phyloP scores from a whole-genome alignment of 2,888 invertebrate genomes.

The Lissocephala sabroskyi region DNA sequence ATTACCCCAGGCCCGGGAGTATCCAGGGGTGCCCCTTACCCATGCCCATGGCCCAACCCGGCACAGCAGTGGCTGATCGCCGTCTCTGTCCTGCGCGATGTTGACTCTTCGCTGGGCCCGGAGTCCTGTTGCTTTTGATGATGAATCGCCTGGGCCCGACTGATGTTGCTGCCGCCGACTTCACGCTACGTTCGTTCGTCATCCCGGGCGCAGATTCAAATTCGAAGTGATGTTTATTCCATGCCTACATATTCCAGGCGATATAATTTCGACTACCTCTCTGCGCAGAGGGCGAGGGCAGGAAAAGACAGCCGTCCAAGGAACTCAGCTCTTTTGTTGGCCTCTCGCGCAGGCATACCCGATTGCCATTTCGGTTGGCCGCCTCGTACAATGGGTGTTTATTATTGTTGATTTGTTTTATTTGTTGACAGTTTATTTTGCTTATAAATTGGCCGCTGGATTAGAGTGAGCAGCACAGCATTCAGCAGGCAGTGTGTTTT shows the following conservation, averaged over 20 bases:
- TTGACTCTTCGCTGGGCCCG: conserved; percentile 12
- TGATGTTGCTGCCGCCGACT: too few species aligned
- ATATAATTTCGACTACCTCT: conserved; percentile 43
- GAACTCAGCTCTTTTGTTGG: too few species aligned
- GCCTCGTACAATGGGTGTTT: conserved; percentile 54
- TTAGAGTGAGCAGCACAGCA: conserved; percentile 26
- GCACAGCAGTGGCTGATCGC: conserved; percentile 13
- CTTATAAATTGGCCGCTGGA: conserved; percentile 51
- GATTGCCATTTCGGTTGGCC: too few species aligned
- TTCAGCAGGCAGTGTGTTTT: conserved; percentile 10
- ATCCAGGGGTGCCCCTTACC: too few species aligned
- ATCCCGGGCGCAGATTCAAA: conserved; percentile 58
- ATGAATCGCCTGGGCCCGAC: conserved; percentile 50
- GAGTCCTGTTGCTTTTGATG: conserved; percentile 65
- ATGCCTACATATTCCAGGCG: conserved; percentile 64
- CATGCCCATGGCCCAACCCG: conserved; percentile 28
- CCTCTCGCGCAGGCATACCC: too few species aligned
- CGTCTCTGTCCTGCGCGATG: not conserved
- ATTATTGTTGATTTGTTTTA: conserved; percentile 65
- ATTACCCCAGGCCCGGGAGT: conserved; percentile 13
- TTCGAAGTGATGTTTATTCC: conserved; percentile 71
- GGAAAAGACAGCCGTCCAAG: too few species aligned
- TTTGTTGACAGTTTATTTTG: conserved; percentile 68
- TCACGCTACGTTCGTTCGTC: conserved; percentile 61
- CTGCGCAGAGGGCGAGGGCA: conserved; percentile 10